A percentile compares a stretch with the other conserved stretches of the same genome.
Conservation (phyloP, 2,888 invertebrate genomes). For the Drosophila cognata region DNA sequence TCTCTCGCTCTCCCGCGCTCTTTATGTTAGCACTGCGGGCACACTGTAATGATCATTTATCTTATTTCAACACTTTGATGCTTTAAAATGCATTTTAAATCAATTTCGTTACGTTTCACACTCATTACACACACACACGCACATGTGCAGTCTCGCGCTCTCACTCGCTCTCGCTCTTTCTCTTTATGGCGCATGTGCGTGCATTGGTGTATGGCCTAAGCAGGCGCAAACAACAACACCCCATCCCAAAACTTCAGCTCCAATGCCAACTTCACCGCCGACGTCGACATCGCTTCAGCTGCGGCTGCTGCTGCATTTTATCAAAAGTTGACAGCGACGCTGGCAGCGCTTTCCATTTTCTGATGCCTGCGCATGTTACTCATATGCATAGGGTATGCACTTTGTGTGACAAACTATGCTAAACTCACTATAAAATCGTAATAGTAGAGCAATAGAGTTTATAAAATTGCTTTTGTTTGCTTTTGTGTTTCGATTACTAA, state of each 20-base stretch:
- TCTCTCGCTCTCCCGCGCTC: conserved; percentile 18
- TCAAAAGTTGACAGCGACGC: conserved; percentile 37
- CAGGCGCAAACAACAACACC: conserved; percentile 42
- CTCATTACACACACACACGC: conserved; percentile 22
- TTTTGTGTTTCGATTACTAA: background rate
- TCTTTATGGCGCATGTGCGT: conserved; percentile 21
- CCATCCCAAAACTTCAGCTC: conserved; percentile 19
- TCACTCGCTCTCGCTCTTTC: conserved; percentile 2
- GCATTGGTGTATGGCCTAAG: conserved; percentile 32
- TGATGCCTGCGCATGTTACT: conserved; percentile 26
- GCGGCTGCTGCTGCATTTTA: conserved; percentile 9
- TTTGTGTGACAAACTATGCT: background rate
- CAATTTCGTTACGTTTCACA: conserved; percentile 74
- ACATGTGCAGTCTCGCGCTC: conserved; percentile 7
- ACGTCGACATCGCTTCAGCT: background rate
- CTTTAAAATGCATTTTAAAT: conserved; percentile 81
- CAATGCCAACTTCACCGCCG: conserved; percentile 18
- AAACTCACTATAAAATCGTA: background rate
- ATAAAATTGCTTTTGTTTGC: background rate
- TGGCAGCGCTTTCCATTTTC: conserved; percentile 66
- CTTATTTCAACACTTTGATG: conserved; percentile 80
- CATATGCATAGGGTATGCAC: conserved; percentile 28
- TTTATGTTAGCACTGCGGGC: conserved; percentile 37
- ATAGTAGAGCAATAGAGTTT: background rate
- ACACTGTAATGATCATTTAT: conserved; percentile 71